Evolutionary conservation across 2,888 invertebrate species (phyloP), one percentile per base, ranked within the genome.

Genomic region (Cephus pulcher): DNA sequence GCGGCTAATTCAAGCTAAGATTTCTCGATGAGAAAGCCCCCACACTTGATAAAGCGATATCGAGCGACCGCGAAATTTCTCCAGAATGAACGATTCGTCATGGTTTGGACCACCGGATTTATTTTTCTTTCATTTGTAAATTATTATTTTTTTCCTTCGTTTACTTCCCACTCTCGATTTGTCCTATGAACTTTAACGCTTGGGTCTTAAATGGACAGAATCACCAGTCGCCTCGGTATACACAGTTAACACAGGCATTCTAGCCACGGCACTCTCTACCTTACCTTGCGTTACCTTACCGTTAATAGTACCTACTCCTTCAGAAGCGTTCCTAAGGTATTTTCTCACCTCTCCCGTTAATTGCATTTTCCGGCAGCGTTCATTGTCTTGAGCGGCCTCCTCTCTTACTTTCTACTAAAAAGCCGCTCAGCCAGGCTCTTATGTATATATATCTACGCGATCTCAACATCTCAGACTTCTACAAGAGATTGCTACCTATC

Each of bases 371-470:
- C 37, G 74, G 35, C 37, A 74, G n/a, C 56, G 35, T 34, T 74
- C 74, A 74, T 74, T 74, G 74, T 74, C 74, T 74, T 34, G 23
- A 30, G n/a, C 74, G 74, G 34, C 74, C 74, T 74, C 74, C 34
- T 30, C 74, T 12, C 32, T 74, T 74, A 74, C 74, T 74, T 74
- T 74, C 74, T 74, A 74, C 34, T 74, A 74, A 74, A 74, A 74
- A 74, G 74, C n/a, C 34, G 74, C 74, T 74, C 74, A 23, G 56
- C 56, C 74, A 74, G 35, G 74, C 74, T 74, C 74, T 56, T 56
- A 56, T 23, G 56, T 56, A 23, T 56, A 56, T 56, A 56, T 9
- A 56, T 9, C 56, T 56, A 56, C 23, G 56, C 56, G 56, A 56
- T 56, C 56, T 56, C 56, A 56, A 23, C 56, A 23, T 56, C 23